These are phyloP conservation scores for Sylvilagus bachmani DNA, from an alignment of 2,113 vertebrate genomes.

Conservation along the genomic window DNA sequence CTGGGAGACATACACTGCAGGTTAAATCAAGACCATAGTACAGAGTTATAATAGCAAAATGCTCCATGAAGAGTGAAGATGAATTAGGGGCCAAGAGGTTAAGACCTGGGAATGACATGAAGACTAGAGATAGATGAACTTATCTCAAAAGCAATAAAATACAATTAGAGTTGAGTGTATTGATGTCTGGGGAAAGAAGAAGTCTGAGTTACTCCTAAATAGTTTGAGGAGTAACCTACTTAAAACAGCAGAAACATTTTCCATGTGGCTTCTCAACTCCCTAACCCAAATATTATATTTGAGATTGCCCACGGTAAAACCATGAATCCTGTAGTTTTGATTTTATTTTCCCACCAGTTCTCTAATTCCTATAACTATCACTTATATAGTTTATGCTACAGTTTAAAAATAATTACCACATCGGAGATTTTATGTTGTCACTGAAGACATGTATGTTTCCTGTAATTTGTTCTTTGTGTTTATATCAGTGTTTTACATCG, in stretches of 20 bases:
- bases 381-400: background rate
- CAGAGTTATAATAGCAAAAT: slow-evolving; percentile 12
- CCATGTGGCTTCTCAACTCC: background rate
- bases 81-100: slow-evolving; percentile 13
- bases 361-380: background rate
- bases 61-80: slow-evolving; percentile 18
- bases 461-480: background rate
- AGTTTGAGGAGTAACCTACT: slow-evolving; percentile 33
- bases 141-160: slow-evolving; percentile 44
- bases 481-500: background rate
- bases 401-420: slow-evolving; percentile 39
- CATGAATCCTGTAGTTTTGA: slow-evolving; percentile 7
- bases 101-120: background rate
- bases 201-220: background rate
- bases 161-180: slow-evolving; percentile 9
- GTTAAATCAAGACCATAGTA: slow-evolving; percentile 10
- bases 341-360: background rate
- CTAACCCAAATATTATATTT: slow-evolving; percentile 44
- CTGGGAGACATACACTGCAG: background rate
- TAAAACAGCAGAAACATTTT: slow-evolving; percentile 52
- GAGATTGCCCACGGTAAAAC: background rate
- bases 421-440: slow-evolving; percentile 26
- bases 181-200: background rate
- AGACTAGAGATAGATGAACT: background rate
- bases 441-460: background rate